Evolutionary conservation across 2,797 vertebrate genomes (phyloP).

Genomic region (Crypturellus tataupa): DNA sequence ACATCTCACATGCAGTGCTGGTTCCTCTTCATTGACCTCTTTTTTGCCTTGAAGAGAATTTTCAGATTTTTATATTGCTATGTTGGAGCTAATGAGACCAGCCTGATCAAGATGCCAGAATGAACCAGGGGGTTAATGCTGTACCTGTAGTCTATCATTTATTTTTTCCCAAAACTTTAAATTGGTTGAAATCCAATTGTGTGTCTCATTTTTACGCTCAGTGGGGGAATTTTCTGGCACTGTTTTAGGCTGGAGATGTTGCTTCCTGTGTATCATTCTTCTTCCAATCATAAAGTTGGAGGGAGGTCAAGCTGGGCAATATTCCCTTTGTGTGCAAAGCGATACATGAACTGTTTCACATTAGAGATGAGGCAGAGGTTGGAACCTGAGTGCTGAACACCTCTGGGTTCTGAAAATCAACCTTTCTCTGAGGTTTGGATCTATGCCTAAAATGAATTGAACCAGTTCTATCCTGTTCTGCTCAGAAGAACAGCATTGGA

Average conservation of each 20-base stretch:
- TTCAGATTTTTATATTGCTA: constrained; percentile 15
- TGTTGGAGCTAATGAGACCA: constrained; percentile 36
- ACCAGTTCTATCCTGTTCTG: not conserved
- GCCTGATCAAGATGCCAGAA: constrained; percentile 38
- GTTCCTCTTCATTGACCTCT: not conserved
- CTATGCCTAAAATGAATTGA: not conserved
- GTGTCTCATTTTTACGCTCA: constrained; percentile 50
- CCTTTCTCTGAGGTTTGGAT: not conserved
- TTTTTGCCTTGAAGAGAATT: constrained; percentile 14
- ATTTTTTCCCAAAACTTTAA: constrained; percentile 40
- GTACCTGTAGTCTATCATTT: not conserved
- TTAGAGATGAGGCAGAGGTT: not conserved
- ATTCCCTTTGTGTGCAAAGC: not conserved
- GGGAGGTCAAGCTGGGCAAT: constrained; percentile 44
- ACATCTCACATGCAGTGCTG: not conserved
- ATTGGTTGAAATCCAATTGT: constrained; percentile 59
- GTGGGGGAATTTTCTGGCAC: constrained; percentile 47
- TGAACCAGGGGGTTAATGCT: constrained; percentile 29
- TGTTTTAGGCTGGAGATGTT: constrained; percentile 45
- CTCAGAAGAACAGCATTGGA: not conserved
- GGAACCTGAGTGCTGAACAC: not conserved
- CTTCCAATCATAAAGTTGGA: constrained; percentile 51
- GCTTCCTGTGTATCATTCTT: constrained; percentile 22
- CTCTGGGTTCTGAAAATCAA: not conserved
- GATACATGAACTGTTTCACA: constrained; percentile 4